A percentile compares a stretch with the other conserved stretches of the same genome.
These are phyloP conservation scores for Cydia strobilella DNA, from an alignment of 1,140 invertebrate genomes.

Conservation along the genomic window DNA sequence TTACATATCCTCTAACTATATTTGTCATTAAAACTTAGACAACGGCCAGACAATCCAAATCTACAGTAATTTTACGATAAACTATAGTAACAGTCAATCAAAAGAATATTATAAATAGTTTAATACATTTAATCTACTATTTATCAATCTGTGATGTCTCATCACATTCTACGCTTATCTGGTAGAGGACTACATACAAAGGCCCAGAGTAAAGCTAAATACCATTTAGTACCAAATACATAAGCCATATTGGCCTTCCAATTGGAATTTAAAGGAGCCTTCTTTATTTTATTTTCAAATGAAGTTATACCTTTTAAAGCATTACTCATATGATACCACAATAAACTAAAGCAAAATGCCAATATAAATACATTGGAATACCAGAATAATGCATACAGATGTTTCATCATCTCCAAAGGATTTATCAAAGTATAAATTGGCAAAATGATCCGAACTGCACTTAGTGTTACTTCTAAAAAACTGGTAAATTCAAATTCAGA, in stretches of 20 bases:
- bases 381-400: neutral
- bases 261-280: neutral
- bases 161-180: slow-evolving; percentile 4
- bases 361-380: neutral
- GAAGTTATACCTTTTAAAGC: neutral
- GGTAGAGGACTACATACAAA: slow-evolving; percentile 6
- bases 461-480: neutral
- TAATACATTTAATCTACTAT: neutral
- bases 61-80: neutral
- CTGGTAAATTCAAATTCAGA: neutral
- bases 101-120: neutral
- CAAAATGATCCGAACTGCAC: neutral
- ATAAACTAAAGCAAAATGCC: neutral
- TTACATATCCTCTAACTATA: neutral
- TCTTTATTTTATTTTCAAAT: neutral
- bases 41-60: neutral
- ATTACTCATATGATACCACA: slow-evolving; percentile 6
- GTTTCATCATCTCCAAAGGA: neutral
- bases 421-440: neutral
- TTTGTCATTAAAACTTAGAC: neutral
- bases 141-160: neutral
- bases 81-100: neutral
- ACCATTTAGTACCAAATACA: slow-evolving; percentile 14
- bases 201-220: neutral
- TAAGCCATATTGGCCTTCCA: neutral